Base-by-base conservation (phyloP, 2,113 vertebrate species). In the Mionectes macconnelli region DNA sequence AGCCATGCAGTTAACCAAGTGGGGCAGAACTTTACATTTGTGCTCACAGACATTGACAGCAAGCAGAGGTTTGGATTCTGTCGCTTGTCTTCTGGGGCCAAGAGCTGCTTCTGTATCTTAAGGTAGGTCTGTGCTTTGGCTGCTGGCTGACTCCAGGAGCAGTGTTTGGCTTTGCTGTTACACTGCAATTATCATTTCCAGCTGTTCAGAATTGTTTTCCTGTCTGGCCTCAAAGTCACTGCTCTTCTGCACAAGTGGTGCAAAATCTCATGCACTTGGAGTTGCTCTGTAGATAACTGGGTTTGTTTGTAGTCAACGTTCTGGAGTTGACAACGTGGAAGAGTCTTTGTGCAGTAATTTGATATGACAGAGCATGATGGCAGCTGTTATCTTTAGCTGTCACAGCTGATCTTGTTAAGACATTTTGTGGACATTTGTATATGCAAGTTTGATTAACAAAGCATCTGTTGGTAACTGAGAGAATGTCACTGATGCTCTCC, bases 61-160 rank as follows among this genome's bases (percentile, higher is more conserved):
- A 99, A 99, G 95, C 99, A 99, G 98, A 98, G 99, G 87, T 99
- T 99, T 81, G 99, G 99, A 18, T 99, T 99, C 97, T 99, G 99
- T 84, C 99, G 99, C 73, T 98, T 99, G 94, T 99, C 99, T 91
- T 99, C 99, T 5, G 99, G 99, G 68, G 98, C 98, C 87, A 99
- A 98, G 96, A 99, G 98, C 98, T 99, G 99, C 97, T 99, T 98
- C 97, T 98, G 98, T 92, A 98, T 98, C 97, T 94, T 98, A 96
- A 98, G 98, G 98, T 98, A 97, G 97, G 98, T 95, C 96, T 87
- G 94, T 87, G 93, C 14, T 66, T 70, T 68, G 84, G 79, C 84
- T 84, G 55, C 92, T 94, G 94, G 81, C 94, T 94, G 56, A 5
- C 84, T 95, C 82, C 68, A 30, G 68, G 87, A 94, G 52, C 94